Percentiles rank a stretch among this genome's conserved stretches.
phyloP scores from a whole-genome alignment of 2,888 invertebrate genomes.

The Oligia strigilis region DNA sequence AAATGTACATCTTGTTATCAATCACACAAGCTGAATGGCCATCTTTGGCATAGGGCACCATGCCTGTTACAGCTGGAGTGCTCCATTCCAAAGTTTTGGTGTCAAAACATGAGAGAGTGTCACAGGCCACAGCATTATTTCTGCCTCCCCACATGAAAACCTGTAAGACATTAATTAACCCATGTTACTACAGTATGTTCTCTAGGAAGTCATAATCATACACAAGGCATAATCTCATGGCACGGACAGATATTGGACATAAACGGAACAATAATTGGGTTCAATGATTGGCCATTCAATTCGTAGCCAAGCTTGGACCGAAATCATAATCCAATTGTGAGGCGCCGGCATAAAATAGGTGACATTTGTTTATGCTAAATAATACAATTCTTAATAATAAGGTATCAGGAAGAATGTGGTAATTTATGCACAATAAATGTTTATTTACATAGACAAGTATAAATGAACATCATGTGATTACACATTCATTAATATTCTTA shows the following conservation, averaged over 20 bases:
- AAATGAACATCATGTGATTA: conserved; percentile 32
- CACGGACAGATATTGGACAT: too few species aligned
- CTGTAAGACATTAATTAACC: conserved; percentile 71
- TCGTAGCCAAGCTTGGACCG: too few species aligned
- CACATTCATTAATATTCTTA: conserved; percentile 41
- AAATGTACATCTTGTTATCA: conserved; percentile 95
- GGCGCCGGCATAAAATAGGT: too few species aligned
- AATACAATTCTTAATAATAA: conserved; percentile 5
- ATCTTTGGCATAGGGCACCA: conserved; percentile 95
- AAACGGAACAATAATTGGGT: too few species aligned
- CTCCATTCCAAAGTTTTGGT: conserved; percentile 93
- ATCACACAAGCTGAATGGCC: conserved; percentile 97
- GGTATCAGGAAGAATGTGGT: conserved; percentile 42
- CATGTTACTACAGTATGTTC: conserved; percentile 17
- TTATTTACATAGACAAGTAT: conserved; percentile 35
- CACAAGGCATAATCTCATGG: too few species aligned
- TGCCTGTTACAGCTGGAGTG: conserved; percentile 92
- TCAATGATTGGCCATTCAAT: too few species aligned
- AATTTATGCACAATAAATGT: conserved; percentile 34
- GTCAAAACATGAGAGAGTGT: conserved; percentile 95
- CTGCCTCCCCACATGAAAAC: conserved; percentile 98
- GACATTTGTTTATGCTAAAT: neutral
- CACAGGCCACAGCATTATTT: conserved; percentile 95
- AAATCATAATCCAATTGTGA: too few species aligned
- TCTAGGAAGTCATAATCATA: neutral